Base-by-base conservation (phyloP, 2,888 invertebrate genomes). In the Iselma pallidipennis region DNA sequence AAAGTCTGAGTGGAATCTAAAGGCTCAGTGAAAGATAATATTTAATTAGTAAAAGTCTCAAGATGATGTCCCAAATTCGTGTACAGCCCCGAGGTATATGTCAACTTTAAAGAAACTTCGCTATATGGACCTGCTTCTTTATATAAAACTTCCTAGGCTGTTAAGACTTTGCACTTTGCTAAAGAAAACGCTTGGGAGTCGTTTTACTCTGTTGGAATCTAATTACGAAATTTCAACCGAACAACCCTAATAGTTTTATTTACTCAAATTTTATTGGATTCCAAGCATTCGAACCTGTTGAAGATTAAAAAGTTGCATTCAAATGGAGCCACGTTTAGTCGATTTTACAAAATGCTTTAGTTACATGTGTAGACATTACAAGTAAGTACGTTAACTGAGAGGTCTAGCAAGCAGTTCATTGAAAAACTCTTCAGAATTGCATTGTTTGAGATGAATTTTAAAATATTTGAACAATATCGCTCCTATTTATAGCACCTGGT, bases 101-200 rank as follows among this genome's bases (percentile, higher is more conserved):
- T 26, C 49, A 33, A 57, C 29, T 57, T 57, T 53, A 26, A 51
- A 48, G 33, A 61, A 61, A 61, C 49, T 61, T 57, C 53, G n/a
- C 49, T 23, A 25, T 61, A 49, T 10, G 26, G 31, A 37, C 42
- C 42, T 52, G 52, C 52, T 28, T 25, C 42, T 53, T 50, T 37
- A 54, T 26, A 56, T 16, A 64, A 65, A 67, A 65, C 59, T 68
- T 63, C 37, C 55, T 55, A 58, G 61, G 60, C 63, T 59, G 64
- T 63, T 69, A 59, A 63, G 66, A 69, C 66, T 63, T 64, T 60
- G 63, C 60, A 60, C 57, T 64, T 62, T 55, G 65, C 57, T 67
- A 60, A 64, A 62, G 60, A 66, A 65, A 67, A 59, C 66, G 56
- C 66, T 49, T 33, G 67, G 61, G 65, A 66, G 59, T 64, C 51